Evolutionary conservation across 2,797 vertebrate genomes (phyloP).

Genomic region (Valencia hispanica): DNA sequence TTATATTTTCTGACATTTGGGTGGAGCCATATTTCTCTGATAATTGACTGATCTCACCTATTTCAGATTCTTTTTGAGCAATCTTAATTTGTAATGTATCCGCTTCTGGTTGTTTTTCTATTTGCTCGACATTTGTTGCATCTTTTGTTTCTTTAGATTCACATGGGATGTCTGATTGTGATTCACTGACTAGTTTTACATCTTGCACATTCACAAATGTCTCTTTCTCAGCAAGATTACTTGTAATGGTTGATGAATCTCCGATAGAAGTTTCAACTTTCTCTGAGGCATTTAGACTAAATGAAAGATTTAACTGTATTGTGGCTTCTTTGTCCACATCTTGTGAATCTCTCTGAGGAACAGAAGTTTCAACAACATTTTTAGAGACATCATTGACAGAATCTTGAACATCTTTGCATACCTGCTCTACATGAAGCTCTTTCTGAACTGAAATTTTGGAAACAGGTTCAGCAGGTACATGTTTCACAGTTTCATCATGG

Average conservation of each 20-base stretch:
- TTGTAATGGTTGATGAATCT: constrained; percentile 15
- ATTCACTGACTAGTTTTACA: constrained; percentile 3
- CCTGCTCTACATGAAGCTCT: constrained; percentile 30
- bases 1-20: constrained; percentile 21
- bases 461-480: constrained; percentile 8
- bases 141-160: constrained; percentile 32
- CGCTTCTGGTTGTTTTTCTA: constrained; percentile 21
- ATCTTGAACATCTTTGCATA: constrained; percentile 38
- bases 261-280: constrained; percentile 24
- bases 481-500: constrained; percentile 14
- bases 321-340: constrained; percentile 18
- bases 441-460: constrained; percentile 17
- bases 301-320: constrained; percentile 16
- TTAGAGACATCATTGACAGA: constrained; percentile 20
- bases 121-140: constrained; percentile 14
- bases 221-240: constrained; percentile 37
- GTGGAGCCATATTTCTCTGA: constrained; percentile 32
- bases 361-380: constrained; percentile 19
- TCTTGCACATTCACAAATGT: background rate
- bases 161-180: constrained; percentile 18
- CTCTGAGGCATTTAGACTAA: constrained; percentile 35
- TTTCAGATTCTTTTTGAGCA: constrained; percentile 20
- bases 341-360: constrained; percentile 19
- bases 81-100: constrained; percentile 16
- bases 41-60: constrained; percentile 10